These are phyloP conservation scores for Amaurobius ferox DNA, from an alignment of 2,888 invertebrate species.

Conservation along the genomic window DNA sequence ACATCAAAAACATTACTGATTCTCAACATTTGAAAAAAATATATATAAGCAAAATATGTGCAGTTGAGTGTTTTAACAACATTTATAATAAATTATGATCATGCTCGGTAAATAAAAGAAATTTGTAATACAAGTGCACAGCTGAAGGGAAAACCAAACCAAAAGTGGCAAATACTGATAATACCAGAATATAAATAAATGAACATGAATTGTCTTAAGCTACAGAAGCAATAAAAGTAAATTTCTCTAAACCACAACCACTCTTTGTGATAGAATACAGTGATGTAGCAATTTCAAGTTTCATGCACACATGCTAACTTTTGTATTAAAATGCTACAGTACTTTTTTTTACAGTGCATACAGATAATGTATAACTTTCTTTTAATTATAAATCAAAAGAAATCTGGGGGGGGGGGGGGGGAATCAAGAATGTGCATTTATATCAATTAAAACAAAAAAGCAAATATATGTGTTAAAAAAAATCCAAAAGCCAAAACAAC, in stretches of 20 bases:
- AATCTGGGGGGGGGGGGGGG: too few relatives aligned
- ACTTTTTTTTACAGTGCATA: too few relatives aligned
- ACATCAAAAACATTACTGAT: too few relatives aligned
- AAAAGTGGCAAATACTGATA: background rate
- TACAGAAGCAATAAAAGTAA: background rate
- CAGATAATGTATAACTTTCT: too few relatives aligned
- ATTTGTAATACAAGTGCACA: background rate
- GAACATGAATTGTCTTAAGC: background rate
- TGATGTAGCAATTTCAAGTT: background rate
- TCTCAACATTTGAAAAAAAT: background rate
- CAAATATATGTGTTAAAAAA: too few relatives aligned
- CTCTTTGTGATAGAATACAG: background rate
- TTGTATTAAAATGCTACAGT: too few relatives aligned
- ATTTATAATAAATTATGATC: background rate
- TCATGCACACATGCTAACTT: slow-evolving; percentile 3
- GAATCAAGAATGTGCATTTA: too few relatives aligned
- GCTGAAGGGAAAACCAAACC: slow-evolving; percentile 26
- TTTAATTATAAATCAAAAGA: too few relatives aligned
- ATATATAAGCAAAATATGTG: slow-evolving; percentile 12
- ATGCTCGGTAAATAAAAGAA: background rate
- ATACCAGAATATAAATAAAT: background rate
- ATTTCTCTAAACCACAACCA: background rate
- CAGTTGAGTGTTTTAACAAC: background rate
- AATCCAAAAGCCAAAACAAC: too few relatives aligned
- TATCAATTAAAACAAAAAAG: too few relatives aligned